phyloP scores from a whole-genome alignment of 2,113 vertebrate species.

The Myodes glareolus region DNA sequence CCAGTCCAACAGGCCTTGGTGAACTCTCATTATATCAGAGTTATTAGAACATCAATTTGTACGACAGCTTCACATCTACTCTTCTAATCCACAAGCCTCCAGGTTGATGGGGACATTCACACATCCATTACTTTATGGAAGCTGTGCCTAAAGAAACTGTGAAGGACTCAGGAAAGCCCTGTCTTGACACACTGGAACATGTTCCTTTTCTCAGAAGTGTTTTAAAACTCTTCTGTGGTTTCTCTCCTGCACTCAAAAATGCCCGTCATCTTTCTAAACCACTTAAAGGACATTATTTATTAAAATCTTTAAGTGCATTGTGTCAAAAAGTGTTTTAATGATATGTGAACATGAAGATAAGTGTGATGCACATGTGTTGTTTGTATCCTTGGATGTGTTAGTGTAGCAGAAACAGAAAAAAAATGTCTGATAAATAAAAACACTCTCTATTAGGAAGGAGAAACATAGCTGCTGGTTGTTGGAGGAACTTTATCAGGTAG shows the following conservation, averaged over 20 bases:
- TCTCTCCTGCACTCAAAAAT: slow-evolving; percentile 25
- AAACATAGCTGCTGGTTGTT: not conserved
- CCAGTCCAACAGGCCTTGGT: too few relatives aligned
- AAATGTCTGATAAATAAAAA: not conserved
- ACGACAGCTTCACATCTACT: not conserved
- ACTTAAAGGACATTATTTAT: slow-evolving; percentile 46
- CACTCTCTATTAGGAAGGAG: not conserved
- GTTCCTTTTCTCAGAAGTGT: not conserved
- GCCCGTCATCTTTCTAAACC: slow-evolving; percentile 48
- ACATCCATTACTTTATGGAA: not conserved
- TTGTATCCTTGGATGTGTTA: too few relatives aligned
- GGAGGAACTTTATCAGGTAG: not conserved
- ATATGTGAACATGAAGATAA: not conserved
- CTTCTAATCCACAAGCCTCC: not conserved
- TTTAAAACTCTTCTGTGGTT: slow-evolving; percentile 43
- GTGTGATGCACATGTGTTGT: not conserved
- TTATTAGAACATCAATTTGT: too few relatives aligned
- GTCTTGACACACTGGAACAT: not conserved
- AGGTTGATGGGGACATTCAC: not conserved
- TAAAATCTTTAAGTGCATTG: slow-evolving; percentile 35
- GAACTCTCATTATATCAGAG: too few relatives aligned
- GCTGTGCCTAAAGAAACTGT: not conserved
- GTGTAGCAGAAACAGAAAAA: not conserved
- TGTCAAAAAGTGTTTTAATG: not conserved
- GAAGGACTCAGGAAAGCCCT: not conserved